Conservation (phyloP, 2,888 invertebrate species). For the Campaea margaritaria region DNA sequence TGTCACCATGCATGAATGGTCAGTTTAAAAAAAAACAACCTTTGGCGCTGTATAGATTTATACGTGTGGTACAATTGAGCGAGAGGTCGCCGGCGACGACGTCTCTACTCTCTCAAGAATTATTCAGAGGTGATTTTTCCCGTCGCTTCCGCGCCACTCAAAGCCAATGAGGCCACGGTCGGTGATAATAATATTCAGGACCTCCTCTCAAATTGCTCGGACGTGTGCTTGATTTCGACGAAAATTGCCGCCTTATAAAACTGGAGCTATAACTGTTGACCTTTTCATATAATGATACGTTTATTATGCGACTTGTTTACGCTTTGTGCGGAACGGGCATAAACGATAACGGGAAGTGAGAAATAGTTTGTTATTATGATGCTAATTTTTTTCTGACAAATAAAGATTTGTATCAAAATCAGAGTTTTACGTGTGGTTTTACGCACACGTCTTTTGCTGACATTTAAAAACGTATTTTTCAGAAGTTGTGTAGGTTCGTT, state of each 20-base stretch:
- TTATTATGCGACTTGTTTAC: slow-evolving; percentile 44
- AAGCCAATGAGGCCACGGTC: slow-evolving; percentile 56
- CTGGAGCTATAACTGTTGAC: slow-evolving; percentile 63
- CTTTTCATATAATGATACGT: slow-evolving; percentile 58
- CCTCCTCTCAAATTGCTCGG: slow-evolving; percentile 66
- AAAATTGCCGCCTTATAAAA: slow-evolving; percentile 63
- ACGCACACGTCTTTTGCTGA: neutral
- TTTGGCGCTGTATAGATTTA: neutral
- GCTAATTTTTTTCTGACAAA: slow-evolving; percentile 8
- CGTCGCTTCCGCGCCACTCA: slow-evolving; percentile 58
- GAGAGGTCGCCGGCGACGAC: slow-evolving; percentile 37
- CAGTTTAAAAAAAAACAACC: neutral
- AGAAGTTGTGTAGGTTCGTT: neutral
- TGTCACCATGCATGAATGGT: neutral
- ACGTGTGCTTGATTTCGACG: slow-evolving; percentile 65
- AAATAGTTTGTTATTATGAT: slow-evolving; percentile 29
- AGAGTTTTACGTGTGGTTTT: neutral
- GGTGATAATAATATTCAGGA: slow-evolving; percentile 68
- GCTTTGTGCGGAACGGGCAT: slow-evolving; percentile 33
- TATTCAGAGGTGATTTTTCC: slow-evolving; percentile 61
- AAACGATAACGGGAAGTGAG: slow-evolving; percentile 41
- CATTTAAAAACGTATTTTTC: too few species aligned
- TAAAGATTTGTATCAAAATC: slow-evolving; percentile 2
- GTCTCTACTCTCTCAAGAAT: slow-evolving; percentile 48
- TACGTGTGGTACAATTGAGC: slow-evolving; percentile 24